Evolutionary conservation across 2,797 vertebrate species (phyloP).

Genomic region (Hylomyscus alleni): DNA sequence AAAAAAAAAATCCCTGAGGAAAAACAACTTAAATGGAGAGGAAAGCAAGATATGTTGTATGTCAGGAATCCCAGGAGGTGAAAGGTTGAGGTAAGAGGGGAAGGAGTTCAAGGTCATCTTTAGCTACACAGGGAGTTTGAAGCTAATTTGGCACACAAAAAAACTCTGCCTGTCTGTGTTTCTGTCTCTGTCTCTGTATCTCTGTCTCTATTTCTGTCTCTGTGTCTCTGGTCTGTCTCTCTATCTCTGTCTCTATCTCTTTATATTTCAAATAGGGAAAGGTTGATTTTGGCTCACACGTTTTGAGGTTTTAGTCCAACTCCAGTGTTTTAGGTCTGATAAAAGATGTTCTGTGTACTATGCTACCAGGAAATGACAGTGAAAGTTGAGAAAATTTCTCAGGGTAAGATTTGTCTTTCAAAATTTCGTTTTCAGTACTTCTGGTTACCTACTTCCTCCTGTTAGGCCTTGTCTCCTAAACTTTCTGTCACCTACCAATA

Average conservation of each 20-base stretch:
- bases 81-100: neutral
- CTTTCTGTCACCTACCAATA: neutral
- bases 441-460: neutral
- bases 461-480: neutral
- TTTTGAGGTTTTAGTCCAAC: neutral
- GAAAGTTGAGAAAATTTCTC: neutral
- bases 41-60: neutral
- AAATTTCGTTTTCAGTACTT: neutral
- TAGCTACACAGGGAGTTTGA: neutral
- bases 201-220: neutral
- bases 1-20: neutral
- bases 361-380: neutral
- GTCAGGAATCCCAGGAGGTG: too few relatives aligned
- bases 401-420: neutral
- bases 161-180: neutral
- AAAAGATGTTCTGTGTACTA: too few relatives aligned
- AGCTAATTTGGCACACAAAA: neutral
- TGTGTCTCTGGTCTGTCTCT: neutral
- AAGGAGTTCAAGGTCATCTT: neutral
- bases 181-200: neutral
- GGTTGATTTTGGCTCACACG: too few relatives aligned
- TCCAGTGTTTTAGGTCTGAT: neutral
- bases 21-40: neutral
- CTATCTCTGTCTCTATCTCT: neutral
- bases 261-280: neutral